Evolutionary conservation across 2,888 invertebrate species (phyloP).

Genomic region (Cephus pulcher): DNA sequence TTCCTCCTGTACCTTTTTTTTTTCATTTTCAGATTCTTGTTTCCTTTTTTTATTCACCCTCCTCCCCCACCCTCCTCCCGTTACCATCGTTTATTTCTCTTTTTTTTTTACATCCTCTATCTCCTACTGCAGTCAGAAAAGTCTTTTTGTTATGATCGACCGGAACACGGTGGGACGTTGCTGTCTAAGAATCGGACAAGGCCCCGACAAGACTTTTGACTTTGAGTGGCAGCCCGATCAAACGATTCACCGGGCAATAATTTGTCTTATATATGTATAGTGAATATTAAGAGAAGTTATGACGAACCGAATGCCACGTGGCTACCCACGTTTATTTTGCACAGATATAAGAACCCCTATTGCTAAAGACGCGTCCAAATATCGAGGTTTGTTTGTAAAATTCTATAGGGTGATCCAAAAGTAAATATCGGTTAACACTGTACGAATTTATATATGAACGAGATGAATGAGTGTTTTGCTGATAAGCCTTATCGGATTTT

Average conservation of each 20-base stretch:
- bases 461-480: no score
- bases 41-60: conserved; percentile 13
- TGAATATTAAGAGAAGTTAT: neutral
- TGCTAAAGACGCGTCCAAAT: no score
- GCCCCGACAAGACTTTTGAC: conserved; percentile 16
- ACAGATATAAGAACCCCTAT: neutral
- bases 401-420: no score
- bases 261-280: neutral
- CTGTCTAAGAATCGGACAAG: conserved; percentile 9
- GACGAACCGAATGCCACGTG: neutral
- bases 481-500: no score
- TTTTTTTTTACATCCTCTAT: neutral
- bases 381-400: no score
- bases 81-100: conserved; percentile 2
- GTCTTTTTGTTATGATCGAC: neutral
- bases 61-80: neutral
- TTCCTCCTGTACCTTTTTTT: conserved; percentile 13
- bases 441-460: no score
- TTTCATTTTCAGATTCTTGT: neutral
- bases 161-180: neutral
- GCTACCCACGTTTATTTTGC: neutral
- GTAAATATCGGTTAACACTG: no score
- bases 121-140: neutral
- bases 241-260: conserved; percentile 14
- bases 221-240: conserved; percentile 22